A percentile compares a stretch with the other conserved stretches of the same genome.
Conservation (phyloP, 2,888 invertebrate genomes). For the Ditula angustiorana region DNA sequence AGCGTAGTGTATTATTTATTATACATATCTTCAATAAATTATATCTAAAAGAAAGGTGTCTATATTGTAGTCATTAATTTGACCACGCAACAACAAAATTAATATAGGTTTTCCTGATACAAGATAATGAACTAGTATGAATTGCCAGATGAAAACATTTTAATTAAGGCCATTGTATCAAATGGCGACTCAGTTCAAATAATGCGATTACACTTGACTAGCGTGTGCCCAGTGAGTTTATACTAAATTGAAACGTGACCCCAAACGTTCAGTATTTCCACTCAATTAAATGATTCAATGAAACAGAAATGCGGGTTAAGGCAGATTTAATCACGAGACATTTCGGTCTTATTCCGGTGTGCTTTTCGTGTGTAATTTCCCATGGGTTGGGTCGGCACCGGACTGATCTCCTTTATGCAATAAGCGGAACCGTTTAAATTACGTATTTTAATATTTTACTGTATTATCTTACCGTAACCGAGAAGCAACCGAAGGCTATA, state of each 20-base stretch:
- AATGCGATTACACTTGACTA: conserved; percentile 46
- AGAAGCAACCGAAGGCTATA: not conserved
- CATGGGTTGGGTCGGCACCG: conserved; percentile 50
- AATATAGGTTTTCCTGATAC: not conserved
- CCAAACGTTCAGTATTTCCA: conserved; percentile 66
- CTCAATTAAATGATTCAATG: conserved; percentile 75
- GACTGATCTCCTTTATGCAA: conserved; percentile 4
- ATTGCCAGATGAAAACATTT: not conserved
- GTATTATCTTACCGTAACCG: not conserved
- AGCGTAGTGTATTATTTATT: too few species aligned
- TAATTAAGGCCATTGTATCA: conserved; percentile 24
- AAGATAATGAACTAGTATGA: not conserved
- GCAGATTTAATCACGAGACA: conserved; percentile 74
- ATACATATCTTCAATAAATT: too few species aligned
- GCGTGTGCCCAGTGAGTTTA: conserved; percentile 58
- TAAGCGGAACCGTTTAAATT: not conserved
- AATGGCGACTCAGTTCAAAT: conserved; percentile 22
- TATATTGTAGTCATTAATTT: not conserved
- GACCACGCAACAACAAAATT: not conserved
- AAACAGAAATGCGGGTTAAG: conserved; percentile 69
- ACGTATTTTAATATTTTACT: not conserved
- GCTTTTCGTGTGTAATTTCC: conserved; percentile 73
- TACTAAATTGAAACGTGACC: conserved; percentile 59
- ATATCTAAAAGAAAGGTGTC: too few species aligned
- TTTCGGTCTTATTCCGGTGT: conserved; percentile 58